Evolutionary conservation across 1,140 invertebrate species (phyloP).

Genomic region (Tetragonula clypearis): DNA sequence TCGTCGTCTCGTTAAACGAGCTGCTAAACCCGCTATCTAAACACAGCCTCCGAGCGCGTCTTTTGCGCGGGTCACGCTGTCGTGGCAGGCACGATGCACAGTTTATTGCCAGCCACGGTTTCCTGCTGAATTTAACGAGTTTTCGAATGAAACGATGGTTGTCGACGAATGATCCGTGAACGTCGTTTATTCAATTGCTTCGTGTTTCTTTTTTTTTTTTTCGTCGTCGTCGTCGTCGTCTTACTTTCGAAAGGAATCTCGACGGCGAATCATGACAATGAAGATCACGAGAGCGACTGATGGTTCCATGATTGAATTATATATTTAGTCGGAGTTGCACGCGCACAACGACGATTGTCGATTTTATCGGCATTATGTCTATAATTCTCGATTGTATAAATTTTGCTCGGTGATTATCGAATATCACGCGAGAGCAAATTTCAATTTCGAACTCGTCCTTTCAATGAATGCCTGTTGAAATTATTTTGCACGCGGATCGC

Average conservation of each 20-base stretch:
- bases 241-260: not conserved
- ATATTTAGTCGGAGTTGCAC: too few species aligned
- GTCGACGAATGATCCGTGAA: not conserved
- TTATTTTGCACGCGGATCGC: not conserved
- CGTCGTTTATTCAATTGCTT: not conserved
- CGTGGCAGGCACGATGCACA: conserved; percentile 24
- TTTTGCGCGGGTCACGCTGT: conserved; percentile 19
- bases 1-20: not conserved
- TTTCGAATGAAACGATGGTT: conserved; percentile 10
- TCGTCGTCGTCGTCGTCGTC: not conserved
- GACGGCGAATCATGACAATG: too few species aligned
- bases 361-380: too few species aligned
- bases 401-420: too few species aligned
- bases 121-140: conserved; percentile 43
- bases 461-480: not conserved
- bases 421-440: too few species aligned
- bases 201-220: not conserved
- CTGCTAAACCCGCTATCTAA: conserved; percentile 52
- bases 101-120: conserved; percentile 37
- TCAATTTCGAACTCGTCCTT: not conserved
- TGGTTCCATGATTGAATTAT: too few species aligned
- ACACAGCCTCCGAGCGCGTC: conserved; percentile 40
- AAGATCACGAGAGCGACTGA: too few species aligned
- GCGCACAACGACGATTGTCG: too few species aligned
- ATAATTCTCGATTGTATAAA: too few species aligned